Evolutionary conservation across 2,113 vertebrate species (phyloP), one percentile per base, ranked within the genome.

Genomic region (Dipodomys spectabilis): DNA sequence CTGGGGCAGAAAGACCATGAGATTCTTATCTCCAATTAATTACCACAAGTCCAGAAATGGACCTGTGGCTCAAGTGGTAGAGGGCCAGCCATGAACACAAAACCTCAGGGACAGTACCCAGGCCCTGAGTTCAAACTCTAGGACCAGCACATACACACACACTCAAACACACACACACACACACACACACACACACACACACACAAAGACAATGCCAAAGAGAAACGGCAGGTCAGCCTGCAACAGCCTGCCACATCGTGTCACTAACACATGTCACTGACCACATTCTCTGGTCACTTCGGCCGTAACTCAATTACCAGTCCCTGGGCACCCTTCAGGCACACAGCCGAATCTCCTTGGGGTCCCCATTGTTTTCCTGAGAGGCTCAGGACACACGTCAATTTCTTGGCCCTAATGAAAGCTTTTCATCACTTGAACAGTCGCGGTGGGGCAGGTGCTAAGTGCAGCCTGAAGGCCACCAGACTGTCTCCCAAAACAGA

Each of bases 291-390:
- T 89, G 30, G 23, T 72, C 28, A 6, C 94, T 60, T 74, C 25
- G 23, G 60, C 10, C 0, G 60, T 90, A 82, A 95, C 87, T 96
- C 95, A 93, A 82, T 97, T 75, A 79, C 87, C 49, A 69, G 25
- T 79, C 32, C 92, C 88, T 27, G n/a, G 39, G 82, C 44, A 68
- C 85, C 15, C 78, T 81, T 57, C 65, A 30, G 65, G 71, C 92
- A 80, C 64, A 62, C 60, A 74, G 49, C 57, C n/a, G 45, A 77
- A 27, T 87, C 82, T 93, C 69, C 73, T 53, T 0, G 39, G 73
- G 71, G 73, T 93, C 79, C 44, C 85, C 80, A 25, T 1, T 85
- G 92, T 79, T 72, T 86, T 64, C 60, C 53, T 6, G 30, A 82
- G 92, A 83, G 74, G 32, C 92, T 53, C 69, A 68, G 82, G 90